Evolutionary conservation across 2,113 vertebrate species (phyloP).

Genomic region (Pholis gunnellus): DNA sequence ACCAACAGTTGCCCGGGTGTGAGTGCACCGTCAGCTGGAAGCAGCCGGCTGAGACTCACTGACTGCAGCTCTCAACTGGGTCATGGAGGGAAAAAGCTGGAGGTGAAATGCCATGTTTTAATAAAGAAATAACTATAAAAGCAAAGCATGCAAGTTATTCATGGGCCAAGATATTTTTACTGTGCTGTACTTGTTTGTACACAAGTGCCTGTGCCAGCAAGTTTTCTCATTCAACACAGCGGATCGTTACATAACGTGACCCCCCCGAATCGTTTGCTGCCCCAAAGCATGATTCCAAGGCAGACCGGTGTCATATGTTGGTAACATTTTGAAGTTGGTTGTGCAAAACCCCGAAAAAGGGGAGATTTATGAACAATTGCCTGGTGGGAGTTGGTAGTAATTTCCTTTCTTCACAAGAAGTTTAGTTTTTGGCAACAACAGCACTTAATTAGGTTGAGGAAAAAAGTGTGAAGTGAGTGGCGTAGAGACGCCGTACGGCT

Average conservation of each 20-base stretch:
- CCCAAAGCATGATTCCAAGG: not conserved
- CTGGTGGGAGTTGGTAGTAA: not conserved
- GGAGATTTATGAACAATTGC: not conserved
- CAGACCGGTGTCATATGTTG: not conserved
- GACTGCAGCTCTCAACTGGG: slow-evolving; percentile 36
- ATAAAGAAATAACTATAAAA: slow-evolving; percentile 37
- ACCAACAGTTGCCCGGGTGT: slow-evolving; percentile 19
- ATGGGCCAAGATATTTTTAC: slow-evolving; percentile 10
- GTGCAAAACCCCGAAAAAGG: not conserved
- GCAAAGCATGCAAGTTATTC: slow-evolving; percentile 43
- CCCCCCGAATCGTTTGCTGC: not conserved
- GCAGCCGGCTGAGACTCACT: slow-evolving; percentile 34
- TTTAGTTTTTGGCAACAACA: not conserved
- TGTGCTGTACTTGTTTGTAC: slow-evolving; percentile 13
- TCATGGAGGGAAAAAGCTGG: slow-evolving; percentile 41
- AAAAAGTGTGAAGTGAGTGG: no score
- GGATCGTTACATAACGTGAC: not conserved
- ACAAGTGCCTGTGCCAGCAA: slow-evolving; percentile 36
- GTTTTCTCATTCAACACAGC: not conserved
- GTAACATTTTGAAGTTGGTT: not conserved
- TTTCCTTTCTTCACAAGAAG: not conserved
- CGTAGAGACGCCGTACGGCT: no score
- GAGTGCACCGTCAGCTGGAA: slow-evolving; percentile 55
- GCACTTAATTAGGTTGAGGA: no score
- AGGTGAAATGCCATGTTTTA: slow-evolving; percentile 42